Evolutionary conservation across 2,797 vertebrate species (phyloP).

Genomic region (Pseudopleuronectes americanus): DNA sequence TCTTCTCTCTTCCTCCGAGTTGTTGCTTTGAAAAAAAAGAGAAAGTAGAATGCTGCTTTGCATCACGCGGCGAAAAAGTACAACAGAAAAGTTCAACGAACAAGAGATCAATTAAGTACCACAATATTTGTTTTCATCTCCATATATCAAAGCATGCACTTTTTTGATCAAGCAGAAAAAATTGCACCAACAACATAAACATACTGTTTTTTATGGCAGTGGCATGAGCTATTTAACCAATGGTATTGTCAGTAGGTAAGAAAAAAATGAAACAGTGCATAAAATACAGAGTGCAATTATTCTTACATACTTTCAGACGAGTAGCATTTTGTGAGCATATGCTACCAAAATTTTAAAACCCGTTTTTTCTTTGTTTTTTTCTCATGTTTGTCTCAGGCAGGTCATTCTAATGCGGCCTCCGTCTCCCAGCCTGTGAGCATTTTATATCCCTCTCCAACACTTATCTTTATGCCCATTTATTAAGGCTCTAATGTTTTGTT

Average conservation of each 20-base stretch:
- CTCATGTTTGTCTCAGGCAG: conserved; percentile 46
- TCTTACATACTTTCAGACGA: conserved; percentile 72
- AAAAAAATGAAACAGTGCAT: conserved; percentile 78
- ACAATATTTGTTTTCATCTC: conserved; percentile 79
- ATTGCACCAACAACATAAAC: conserved; percentile 79
- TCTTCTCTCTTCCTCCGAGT: conserved; percentile 20
- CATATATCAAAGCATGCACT: conserved; percentile 81
- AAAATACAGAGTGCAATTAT: conserved; percentile 84
- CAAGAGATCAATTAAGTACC: conserved; percentile 74
- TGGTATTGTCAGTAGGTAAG: conserved; percentile 66
- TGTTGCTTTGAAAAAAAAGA: conserved; percentile 38
- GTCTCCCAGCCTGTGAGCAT: conserved; percentile 33
- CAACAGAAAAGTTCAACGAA: conserved; percentile 70
- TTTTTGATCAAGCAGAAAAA: conserved; percentile 79
- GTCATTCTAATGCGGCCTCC: conserved; percentile 19
- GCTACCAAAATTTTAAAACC: conserved; percentile 39
- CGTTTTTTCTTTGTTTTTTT: conserved; percentile 34
- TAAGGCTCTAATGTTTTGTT: conserved; percentile 50
- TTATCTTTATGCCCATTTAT: conserved; percentile 45
- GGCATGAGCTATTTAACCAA: conserved; percentile 80
- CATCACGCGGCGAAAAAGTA: conserved; percentile 67
- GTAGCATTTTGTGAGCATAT: conserved; percentile 48
- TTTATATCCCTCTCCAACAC: conserved; percentile 27
- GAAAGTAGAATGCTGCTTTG: conserved; percentile 51
- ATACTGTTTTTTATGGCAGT: conserved; percentile 83